Conservation (phyloP, 2,888 invertebrate genomes). For the Rhamphomyia laevipes region DNA sequence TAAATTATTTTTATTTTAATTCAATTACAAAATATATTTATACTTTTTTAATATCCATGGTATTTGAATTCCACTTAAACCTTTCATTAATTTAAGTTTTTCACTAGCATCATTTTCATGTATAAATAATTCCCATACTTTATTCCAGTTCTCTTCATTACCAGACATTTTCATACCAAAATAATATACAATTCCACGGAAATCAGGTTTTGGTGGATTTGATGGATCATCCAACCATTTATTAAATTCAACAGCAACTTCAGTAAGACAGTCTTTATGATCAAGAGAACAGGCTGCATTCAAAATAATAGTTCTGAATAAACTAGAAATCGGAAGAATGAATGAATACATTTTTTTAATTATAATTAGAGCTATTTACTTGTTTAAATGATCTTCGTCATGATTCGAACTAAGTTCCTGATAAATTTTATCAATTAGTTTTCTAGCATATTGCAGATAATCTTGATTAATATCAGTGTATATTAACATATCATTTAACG, state of each 20-base stretch:
- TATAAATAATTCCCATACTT: slow-evolving; percentile 59
- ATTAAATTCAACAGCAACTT: slow-evolving; percentile 47
- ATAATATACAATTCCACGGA: slow-evolving; percentile 52
- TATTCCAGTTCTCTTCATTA: slow-evolving; percentile 56
- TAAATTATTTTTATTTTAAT: no score
- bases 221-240: slow-evolving; percentile 45
- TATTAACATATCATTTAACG: slow-evolving; percentile 43
- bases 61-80: slow-evolving; percentile 56
- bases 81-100: slow-evolving; percentile 57
- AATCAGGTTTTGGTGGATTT: slow-evolving; percentile 47
- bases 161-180: slow-evolving; percentile 56
- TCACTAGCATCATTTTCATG: slow-evolving; percentile 69
- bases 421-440: slow-evolving; percentile 47
- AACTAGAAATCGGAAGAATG: slow-evolving; percentile 38
- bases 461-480: slow-evolving; percentile 42
- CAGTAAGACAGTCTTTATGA: slow-evolving; percentile 46
- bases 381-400: slow-evolving; percentile 37
- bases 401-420: slow-evolving; percentile 51
- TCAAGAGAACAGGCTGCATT: slow-evolving; percentile 52
- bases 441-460: slow-evolving; percentile 49
- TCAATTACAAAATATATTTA: no score
- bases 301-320: slow-evolving; percentile 51
- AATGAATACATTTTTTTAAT: background rate
- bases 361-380: no score
- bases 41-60: slow-evolving; percentile 56